Evolutionary conservation across 2,797 vertebrate species (phyloP).

Genomic region (Glyptemys insculpta): DNA sequence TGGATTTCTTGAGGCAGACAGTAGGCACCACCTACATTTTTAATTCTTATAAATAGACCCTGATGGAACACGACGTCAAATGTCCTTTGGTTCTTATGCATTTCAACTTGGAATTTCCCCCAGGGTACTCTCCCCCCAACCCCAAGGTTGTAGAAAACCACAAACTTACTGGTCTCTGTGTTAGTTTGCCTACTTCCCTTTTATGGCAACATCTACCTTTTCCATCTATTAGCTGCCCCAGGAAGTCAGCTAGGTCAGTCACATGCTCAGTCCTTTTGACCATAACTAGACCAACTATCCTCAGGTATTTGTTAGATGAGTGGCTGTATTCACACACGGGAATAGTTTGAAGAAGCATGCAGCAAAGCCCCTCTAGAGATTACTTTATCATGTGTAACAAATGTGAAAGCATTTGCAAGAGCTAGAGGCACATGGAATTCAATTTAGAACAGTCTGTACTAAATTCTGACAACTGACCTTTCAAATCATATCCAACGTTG

Average conservation of each 20-base stretch:
- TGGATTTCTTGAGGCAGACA: not conserved
- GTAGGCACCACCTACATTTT: not conserved
- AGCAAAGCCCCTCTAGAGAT: not conserved
- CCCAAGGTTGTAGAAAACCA: not conserved
- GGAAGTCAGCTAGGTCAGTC: not conserved
- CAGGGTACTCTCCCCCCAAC: not conserved
- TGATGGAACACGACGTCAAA: not conserved
- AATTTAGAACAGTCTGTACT: constrained; percentile 14
- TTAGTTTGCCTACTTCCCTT: not conserved
- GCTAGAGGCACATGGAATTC: not conserved
- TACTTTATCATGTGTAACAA: not conserved
- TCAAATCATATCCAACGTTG: not conserved
- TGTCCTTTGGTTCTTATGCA: not conserved
- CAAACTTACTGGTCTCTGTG: not conserved
- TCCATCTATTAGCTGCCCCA: constrained; percentile 12
- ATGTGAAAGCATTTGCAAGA: constrained; percentile 28
- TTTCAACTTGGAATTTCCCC: not conserved
- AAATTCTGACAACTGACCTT: constrained; percentile 26
- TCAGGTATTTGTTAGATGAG: constrained; percentile 13
- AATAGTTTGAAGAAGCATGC: not conserved
- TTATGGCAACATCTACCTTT: not conserved
- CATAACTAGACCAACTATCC: not conserved
- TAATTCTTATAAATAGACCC: not conserved
- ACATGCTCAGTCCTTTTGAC: not conserved
- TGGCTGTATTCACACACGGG: not conserved